Base-by-base conservation (phyloP, 2,113 vertebrate genomes). In the Damaliscus lunatus region DNA sequence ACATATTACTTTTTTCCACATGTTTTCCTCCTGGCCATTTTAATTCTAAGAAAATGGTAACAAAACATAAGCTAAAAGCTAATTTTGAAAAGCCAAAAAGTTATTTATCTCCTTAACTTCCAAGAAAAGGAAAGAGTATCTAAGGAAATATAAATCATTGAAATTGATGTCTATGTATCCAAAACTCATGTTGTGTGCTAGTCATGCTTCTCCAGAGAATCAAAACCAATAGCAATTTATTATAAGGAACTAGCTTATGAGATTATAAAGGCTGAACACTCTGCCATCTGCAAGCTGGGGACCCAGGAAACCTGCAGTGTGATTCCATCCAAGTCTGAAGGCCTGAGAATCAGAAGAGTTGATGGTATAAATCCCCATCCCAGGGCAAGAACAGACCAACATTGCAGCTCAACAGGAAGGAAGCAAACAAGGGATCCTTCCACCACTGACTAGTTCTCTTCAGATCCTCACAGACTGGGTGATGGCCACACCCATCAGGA, bases 41-140 rank as follows among this genome's bases (percentile, higher is more conserved):
- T 52, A n/a, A 82, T 78, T 94, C 17, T 92, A 92, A 50, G 3
- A 82, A 88, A 82, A 60, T 12, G 64, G 6, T 40, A 52, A 29
- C 8, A 86, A 86, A 94, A 57, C 13, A 90, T 27, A 52, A 80
- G 31, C n/a, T 36, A 57, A 83, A 85, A 93, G 9, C 53, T 55
- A 71, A 16, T 43, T 53, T 95, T 96, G 62, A 81, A 96, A 96
- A 83, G n/a, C 21, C 40, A 93, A 92, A 93, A 94, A 62, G 2
- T 43, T 80, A 3, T 40, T 50, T 94, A 46, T 21, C 43, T 9
- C 3, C 46, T 52, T 5, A 7, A 14, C 17, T 48, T 6, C n/a
- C 40, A 59, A 52, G 64, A 88, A 88, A 80, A 81, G 6, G 9
- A 40, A 78, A 64, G 40, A n/a, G 8, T 59, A 33, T 81, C 64